Evolutionary conservation across 2,888 invertebrate species (phyloP).

Genomic region (Protonemura montana): DNA sequence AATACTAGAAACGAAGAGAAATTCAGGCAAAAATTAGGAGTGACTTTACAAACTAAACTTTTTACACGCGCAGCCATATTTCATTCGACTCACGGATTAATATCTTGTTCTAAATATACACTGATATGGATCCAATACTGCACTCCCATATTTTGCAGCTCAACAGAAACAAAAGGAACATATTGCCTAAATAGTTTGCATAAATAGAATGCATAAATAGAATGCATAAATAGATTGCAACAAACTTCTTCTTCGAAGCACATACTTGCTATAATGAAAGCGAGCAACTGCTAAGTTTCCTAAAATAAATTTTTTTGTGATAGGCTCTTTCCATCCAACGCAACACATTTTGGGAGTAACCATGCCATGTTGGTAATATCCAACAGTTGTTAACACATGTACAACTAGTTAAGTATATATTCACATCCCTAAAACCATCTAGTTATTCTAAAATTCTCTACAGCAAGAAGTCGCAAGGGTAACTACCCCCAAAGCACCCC

Average conservation of each 20-base stretch:
- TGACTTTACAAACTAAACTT: background rate
- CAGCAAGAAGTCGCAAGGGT: too few relatives aligned
- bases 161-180: background rate
- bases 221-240: too few relatives aligned
- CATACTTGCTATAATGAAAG: background rate
- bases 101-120: background rate
- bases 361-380: too few relatives aligned
- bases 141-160: background rate
- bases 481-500: too few relatives aligned
- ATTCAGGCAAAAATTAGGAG: background rate
- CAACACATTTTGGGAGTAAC: too few relatives aligned
- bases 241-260: background rate
- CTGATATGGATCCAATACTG: background rate
- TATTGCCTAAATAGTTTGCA: background rate
- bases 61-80: background rate
- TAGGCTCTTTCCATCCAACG: background rate
- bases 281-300: background rate
- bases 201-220: too few relatives aligned
- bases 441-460: too few relatives aligned
- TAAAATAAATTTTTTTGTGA: background rate
- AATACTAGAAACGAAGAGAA: background rate
- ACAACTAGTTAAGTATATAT: too few relatives aligned
- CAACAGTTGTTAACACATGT: too few relatives aligned
- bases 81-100: background rate
- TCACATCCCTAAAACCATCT: too few relatives aligned